These are phyloP conservation scores for Timandra comae DNA, from an alignment of 2,888 invertebrate species.

Conservation along the genomic window DNA sequence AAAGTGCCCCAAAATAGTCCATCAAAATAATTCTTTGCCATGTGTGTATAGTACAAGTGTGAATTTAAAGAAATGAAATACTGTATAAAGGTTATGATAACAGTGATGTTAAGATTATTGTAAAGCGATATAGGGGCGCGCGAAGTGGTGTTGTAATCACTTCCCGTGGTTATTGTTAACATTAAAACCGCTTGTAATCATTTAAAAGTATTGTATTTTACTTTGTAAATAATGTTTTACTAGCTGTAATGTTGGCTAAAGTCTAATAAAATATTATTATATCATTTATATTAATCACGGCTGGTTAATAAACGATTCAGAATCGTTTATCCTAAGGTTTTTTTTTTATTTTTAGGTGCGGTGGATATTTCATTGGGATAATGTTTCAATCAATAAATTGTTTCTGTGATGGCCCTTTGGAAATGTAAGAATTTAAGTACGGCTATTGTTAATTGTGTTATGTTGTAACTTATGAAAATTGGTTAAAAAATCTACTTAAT, in stretches of 20 bases:
- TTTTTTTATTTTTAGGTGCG: conserved; percentile 14
- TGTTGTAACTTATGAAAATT: too few relatives aligned
- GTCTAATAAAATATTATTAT: conserved; percentile 41
- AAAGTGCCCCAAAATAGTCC: neutral
- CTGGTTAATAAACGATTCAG: conserved; percentile 52
- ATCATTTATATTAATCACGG: conserved; percentile 51
- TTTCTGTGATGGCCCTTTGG: too few relatives aligned
- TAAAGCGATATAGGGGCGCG: conserved; percentile 26
- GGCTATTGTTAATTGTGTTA: too few relatives aligned
- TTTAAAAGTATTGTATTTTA: conserved; percentile 8
- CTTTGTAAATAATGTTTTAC: conserved; percentile 25
- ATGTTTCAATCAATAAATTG: neutral
- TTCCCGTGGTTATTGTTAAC: conserved; percentile 37
- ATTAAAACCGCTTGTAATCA: conserved; percentile 40
- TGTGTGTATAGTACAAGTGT: conserved; percentile 66
- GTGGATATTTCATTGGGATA: neutral
- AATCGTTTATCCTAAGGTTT: conserved; percentile 54
- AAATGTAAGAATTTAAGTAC: too few relatives aligned
- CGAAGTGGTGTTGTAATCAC: conserved; percentile 71
- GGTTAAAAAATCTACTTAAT: too few relatives aligned
- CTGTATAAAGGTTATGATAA: too few relatives aligned
- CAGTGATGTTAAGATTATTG: too few relatives aligned
- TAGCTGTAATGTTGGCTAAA: conserved; percentile 45
- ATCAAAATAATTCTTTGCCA: conserved; percentile 43
- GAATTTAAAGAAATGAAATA: conserved; percentile 32